Base-by-base conservation (phyloP, 1,140 invertebrate genomes). In the Physella acuta region DNA sequence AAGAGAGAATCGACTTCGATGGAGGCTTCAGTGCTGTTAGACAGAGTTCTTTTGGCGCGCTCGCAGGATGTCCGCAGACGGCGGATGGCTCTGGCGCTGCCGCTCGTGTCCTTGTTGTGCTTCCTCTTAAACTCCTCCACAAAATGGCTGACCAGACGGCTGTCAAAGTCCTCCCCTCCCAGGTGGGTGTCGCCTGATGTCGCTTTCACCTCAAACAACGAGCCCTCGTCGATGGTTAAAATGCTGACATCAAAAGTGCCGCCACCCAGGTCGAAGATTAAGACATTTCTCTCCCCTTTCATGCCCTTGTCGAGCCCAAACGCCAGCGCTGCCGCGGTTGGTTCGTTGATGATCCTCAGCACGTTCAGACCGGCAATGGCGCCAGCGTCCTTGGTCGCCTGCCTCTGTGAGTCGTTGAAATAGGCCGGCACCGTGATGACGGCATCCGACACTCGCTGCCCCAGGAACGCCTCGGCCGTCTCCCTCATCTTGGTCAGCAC, bases 401-500 rank as follows among this genome's bases (percentile, higher is more conserved):
- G 79, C 71, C 84, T 58, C 73, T 86, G 84, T 33, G 77, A 73
- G 61, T 86, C 82, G 60, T 83, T 86, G 71, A 87, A 86, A 62
- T 85, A 85, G 5, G 85, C 85, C 3, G 85, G 85, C 3, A 87
- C 85, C 31, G 85, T 86, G 60, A 86, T 77, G 14, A 87, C 85
- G 4, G 83, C 85, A 56, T 86, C 76, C 28, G 78, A 81, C 3
- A 81, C 78, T 44, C 75, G 76, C 36, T 75, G 39, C 59, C 95
- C 95, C 68, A 98, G 88, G 81, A 97, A 97, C 14, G 93, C 93
- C 87, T 96, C 94, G 62, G 94, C 94, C 68, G 92, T 96, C 88
- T 87, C 94, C 91, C 89, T 94, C 93, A 95, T 91, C 80, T 92
- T 94, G 4, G 87, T 88, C 70, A 94, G 79, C 3, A 95, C 92